Percentiles rank a stretch among this genome's conserved stretches.
phyloP scores from a whole-genome alignment of 2,888 invertebrate genomes.

The Harmothoe impar region DNA sequence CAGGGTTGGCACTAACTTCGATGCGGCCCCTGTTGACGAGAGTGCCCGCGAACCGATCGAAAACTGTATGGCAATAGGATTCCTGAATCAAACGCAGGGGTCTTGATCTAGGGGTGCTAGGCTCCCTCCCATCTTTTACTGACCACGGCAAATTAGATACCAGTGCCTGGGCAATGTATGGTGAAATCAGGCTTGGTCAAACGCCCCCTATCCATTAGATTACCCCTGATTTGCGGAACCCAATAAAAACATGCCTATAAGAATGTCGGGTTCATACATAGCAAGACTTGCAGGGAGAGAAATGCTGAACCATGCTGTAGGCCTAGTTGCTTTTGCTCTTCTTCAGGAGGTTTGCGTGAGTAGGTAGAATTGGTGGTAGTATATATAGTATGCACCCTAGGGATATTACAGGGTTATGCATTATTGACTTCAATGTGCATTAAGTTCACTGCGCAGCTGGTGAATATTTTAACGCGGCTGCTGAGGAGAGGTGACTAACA shows the following conservation, averaged over 20 bases:
- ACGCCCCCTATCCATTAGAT: slow-evolving; percentile 5
- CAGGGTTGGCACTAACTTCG: background rate
- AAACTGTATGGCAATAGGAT: background rate
- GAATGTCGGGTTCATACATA: background rate
- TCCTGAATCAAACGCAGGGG: background rate
- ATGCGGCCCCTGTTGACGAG: background rate
- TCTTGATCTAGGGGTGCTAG: slow-evolving; percentile 6
- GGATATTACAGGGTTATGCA: too few species aligned
- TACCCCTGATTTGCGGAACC: background rate
- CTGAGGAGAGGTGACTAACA: too few species aligned
- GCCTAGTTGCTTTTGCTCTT: too few species aligned
- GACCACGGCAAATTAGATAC: slow-evolving; percentile 35
- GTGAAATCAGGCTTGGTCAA: background rate
- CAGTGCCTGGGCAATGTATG: slow-evolving; percentile 3
- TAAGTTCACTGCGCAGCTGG: too few species aligned
- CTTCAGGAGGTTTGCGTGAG: too few species aligned
- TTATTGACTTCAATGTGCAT: too few species aligned
- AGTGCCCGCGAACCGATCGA: background rate
- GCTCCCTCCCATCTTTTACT: background rate
- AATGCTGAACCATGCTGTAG: too few species aligned
- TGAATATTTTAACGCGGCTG: too few species aligned
- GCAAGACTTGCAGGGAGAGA: too few species aligned
- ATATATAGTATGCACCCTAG: too few species aligned
- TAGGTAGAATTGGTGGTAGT: too few species aligned
- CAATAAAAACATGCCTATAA: background rate